Conservation (phyloP, 2,797 vertebrate species). For the Tapirus indicus region DNA sequence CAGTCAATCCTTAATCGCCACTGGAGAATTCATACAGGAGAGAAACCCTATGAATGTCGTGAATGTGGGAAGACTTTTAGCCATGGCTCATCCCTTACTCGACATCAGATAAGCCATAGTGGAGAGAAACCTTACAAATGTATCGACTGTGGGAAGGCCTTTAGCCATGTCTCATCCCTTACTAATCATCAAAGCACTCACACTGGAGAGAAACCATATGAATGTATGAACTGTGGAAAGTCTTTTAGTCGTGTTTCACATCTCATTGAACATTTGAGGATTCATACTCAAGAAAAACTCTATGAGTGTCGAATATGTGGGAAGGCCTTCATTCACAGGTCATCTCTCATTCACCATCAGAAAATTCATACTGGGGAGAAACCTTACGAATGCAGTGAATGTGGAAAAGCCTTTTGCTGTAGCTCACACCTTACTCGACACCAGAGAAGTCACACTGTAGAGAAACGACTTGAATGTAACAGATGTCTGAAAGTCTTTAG, state of each 20-base stretch:
- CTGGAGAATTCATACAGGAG: constrained; percentile 75
- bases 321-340: constrained; percentile 77
- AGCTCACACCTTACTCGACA: constrained; percentile 77
- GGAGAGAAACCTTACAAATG: constrained; percentile 78
- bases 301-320: constrained; percentile 78
- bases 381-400: constrained; percentile 70
- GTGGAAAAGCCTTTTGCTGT: constrained; percentile 73
- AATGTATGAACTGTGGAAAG: constrained; percentile 79
- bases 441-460: constrained; percentile 71
- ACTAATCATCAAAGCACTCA: constrained; percentile 76
- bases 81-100: constrained; percentile 74
- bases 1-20: constrained; percentile 76
- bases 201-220: constrained; percentile 77
- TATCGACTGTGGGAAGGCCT: constrained; percentile 74
- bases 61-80: constrained; percentile 78
- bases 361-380: constrained; percentile 77
- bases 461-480: constrained; percentile 74
- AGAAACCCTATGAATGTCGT: constrained; percentile 74
- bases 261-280: constrained; percentile 77
- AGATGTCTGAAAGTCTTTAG: constrained; percentile 78
- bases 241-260: constrained; percentile 78
- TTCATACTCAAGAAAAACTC: constrained; percentile 79
- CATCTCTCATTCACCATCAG: constrained; percentile 76
- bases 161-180: constrained; percentile 71
- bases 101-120: constrained; percentile 77